These are phyloP conservation scores for Amphibalanus amphitrite DNA, from an alignment of 1,140 invertebrate species.

Conservation along the genomic window DNA sequence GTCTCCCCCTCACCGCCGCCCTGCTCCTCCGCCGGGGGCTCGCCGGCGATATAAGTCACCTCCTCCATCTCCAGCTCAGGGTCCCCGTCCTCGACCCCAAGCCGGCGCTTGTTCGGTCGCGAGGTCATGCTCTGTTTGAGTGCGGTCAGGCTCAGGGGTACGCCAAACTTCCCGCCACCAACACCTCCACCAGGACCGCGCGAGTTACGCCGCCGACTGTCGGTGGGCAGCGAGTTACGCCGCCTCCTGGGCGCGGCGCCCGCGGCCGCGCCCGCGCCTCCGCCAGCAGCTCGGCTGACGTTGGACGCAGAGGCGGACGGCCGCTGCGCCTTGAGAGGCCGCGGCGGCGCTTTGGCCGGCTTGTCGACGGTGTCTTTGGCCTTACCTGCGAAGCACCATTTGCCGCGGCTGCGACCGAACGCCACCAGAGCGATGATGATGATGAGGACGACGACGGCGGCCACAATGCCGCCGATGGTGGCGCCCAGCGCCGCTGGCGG, in stretches of 20 bases:
- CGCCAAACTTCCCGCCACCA: too few species aligned
- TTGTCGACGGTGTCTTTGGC: not conserved
- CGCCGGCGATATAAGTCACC: not conserved
- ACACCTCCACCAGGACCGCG: too few species aligned
- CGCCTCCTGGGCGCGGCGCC: too few species aligned
- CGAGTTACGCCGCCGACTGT: too few species aligned
- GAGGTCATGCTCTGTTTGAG: not conserved
- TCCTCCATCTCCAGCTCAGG: not conserved
- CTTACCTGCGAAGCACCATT: not conserved
- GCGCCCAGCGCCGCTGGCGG: too few species aligned
- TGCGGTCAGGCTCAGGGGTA: too few species aligned
- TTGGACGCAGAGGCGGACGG: not conserved
- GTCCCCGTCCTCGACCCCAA: not conserved
- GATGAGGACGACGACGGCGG: not conserved
- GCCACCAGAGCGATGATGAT: not conserved
- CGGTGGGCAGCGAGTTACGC: not conserved
- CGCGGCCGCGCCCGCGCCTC: too few species aligned
- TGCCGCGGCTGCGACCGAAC: not conserved
- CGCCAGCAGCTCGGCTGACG: not conserved
- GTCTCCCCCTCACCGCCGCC: too few species aligned
- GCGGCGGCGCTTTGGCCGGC: too few species aligned
- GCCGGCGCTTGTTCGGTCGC: not conserved
- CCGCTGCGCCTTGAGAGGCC: not conserved
- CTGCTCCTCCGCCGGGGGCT: too few species aligned
- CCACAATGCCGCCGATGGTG: not conserved